phyloP scores from a whole-genome alignment of 2,113 vertebrate genomes.

The Myrmecobius fasciatus region DNA sequence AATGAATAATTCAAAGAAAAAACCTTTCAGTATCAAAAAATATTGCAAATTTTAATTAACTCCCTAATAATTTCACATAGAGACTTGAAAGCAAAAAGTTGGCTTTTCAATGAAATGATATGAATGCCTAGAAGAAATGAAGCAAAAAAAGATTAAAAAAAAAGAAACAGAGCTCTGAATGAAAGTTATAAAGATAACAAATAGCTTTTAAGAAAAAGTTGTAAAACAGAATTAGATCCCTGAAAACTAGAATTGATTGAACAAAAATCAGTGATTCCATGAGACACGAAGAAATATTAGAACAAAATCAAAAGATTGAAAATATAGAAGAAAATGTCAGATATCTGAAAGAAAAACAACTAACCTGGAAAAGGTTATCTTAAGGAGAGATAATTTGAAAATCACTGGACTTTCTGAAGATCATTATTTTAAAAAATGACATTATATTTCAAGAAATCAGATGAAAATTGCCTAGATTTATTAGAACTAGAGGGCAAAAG shows the following conservation, averaged over 20 bases:
- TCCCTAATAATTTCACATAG: background rate
- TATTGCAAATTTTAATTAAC: background rate
- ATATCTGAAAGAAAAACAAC: background rate
- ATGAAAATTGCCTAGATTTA: background rate
- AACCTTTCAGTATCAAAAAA: background rate
- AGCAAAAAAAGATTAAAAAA: background rate
- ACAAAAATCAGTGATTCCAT: background rate
- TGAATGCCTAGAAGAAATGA: background rate
- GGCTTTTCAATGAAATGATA: background rate
- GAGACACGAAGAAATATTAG: background rate
- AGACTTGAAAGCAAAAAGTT: background rate
- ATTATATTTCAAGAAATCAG: background rate
- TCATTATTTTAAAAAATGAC: background rate
- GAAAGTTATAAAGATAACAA: background rate
- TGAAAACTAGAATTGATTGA: background rate
- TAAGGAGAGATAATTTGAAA: background rate
- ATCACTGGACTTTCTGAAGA: background rate
- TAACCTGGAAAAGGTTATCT: background rate
- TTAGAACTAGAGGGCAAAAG: background rate
- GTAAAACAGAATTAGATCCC: background rate
- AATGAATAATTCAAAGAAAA: background rate
- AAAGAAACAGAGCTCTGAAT: background rate
- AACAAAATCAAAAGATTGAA: background rate
- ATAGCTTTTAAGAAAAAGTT: background rate
- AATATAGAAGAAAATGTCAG: background rate